Evolutionary conservation across 2,113 vertebrate species (phyloP).

Genomic region (Festucalex cinctus): DNA sequence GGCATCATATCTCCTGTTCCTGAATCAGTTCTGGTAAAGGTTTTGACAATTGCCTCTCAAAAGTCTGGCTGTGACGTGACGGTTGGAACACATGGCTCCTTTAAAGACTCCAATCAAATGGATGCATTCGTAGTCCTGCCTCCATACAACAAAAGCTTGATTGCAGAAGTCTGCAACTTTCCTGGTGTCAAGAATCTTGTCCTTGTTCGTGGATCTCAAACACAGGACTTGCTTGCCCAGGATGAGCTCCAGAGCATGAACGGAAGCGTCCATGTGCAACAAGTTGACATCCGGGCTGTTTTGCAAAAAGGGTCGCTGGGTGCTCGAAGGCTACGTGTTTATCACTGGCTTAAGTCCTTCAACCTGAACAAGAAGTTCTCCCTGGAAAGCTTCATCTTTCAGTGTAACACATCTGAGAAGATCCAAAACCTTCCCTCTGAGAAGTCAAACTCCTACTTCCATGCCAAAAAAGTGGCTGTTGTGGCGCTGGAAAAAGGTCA

Average conservation of each 20-base stretch:
- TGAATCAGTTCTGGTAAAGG: slow-evolving; percentile 71
- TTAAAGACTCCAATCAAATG: slow-evolving; percentile 45
- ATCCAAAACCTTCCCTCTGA: slow-evolving; percentile 17
- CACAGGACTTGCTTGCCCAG: slow-evolving; percentile 25
- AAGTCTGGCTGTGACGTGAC: slow-evolving; percentile 74
- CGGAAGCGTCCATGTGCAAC: slow-evolving; percentile 68
- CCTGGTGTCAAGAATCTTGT: slow-evolving; percentile 65
- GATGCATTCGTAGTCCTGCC: slow-evolving; percentile 74
- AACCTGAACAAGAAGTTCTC: slow-evolving; percentile 48
- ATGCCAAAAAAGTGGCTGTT: slow-evolving; percentile 47
- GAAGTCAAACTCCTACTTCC: slow-evolving; percentile 71
- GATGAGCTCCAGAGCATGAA: slow-evolving; percentile 45
- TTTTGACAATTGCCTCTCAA: slow-evolving; percentile 68
- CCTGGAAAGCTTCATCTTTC: slow-evolving; percentile 51
- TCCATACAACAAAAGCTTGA: slow-evolving; percentile 56
- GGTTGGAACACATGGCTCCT: slow-evolving; percentile 45
- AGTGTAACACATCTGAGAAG: slow-evolving; percentile 37
- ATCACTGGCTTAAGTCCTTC: slow-evolving; percentile 74
- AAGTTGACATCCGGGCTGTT: slow-evolving; percentile 50
- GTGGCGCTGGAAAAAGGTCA: slow-evolving; percentile 55
- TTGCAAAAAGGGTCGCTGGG: slow-evolving; percentile 75
- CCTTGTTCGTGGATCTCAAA: slow-evolving; percentile 64
- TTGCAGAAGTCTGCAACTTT: slow-evolving; percentile 54
- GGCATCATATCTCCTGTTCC: slow-evolving; percentile 71
- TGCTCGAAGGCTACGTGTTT: slow-evolving; percentile 54